phyloP scores from a whole-genome alignment of 2,888 invertebrate genomes.

The Neoascia interrupta region DNA sequence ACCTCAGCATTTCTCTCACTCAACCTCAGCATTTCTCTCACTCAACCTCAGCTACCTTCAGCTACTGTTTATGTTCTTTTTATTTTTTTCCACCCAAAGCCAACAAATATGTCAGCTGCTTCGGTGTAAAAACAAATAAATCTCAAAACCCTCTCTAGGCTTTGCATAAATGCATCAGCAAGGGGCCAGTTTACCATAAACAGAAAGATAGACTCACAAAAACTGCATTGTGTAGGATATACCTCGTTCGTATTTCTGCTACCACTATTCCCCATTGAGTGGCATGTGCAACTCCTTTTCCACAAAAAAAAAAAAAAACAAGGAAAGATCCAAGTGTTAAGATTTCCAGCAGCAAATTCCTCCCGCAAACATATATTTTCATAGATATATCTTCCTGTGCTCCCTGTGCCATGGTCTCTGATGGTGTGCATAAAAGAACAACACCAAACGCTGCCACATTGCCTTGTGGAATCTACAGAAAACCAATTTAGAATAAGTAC shows the following conservation, averaged over 20 bases:
- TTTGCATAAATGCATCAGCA: slow-evolving; percentile 10
- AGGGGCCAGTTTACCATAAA: slow-evolving; percentile 36
- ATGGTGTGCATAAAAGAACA: not conserved
- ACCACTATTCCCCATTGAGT: slow-evolving; percentile 18
- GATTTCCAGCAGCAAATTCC: slow-evolving; percentile 43
- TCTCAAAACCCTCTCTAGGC: slow-evolving; percentile 5
- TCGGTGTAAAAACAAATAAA: slow-evolving; percentile 41
- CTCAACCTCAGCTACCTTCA: not conserved
- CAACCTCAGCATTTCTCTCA: no score
- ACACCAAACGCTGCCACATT: not conserved
- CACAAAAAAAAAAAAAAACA: slow-evolving; percentile 21
- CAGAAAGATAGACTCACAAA: slow-evolving; percentile 53
- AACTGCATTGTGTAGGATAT: slow-evolving; percentile 35
- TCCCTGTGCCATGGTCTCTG: not conserved
- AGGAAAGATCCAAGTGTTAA: slow-evolving; percentile 55
- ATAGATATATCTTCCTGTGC: slow-evolving; percentile 5
- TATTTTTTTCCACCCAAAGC: not conserved
- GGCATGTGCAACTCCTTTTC: slow-evolving; percentile 39
- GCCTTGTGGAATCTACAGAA: slow-evolving; percentile 33
- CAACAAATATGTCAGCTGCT: slow-evolving; percentile 55
- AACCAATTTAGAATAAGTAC: slow-evolving; percentile 57
- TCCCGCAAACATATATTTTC: slow-evolving; percentile 28
- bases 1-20: no score
- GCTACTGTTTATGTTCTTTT: slow-evolving; percentile 6
- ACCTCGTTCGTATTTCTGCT: not conserved